Percentiles rank a stretch among this genome's conserved stretches.
Evolutionary conservation across 2,888 invertebrate genomes (phyloP).

Genomic region (Rhimphoctona megacephalus): DNA sequence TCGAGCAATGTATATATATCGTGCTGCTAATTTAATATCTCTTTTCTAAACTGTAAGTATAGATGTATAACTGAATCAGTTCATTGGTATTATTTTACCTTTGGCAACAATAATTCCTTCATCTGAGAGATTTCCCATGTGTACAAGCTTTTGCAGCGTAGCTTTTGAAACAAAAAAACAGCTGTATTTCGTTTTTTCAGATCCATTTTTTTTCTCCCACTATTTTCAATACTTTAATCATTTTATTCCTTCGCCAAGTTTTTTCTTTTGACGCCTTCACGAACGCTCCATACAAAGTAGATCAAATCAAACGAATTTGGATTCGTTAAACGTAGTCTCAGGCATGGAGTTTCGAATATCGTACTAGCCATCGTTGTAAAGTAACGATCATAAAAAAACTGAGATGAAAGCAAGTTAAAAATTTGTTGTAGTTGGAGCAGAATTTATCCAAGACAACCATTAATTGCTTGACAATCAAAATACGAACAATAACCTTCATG

Average conservation of each 20-base stretch:
- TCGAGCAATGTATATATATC: not conserved
- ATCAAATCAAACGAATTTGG: not conserved
- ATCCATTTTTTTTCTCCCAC: too few species aligned
- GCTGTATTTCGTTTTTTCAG: not conserved
- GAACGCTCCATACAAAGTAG: not conserved
- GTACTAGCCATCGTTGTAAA: not conserved
- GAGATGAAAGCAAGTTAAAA: not conserved
- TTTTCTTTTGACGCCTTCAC: not conserved
- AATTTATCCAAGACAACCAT: not conserved
- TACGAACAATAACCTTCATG: not conserved
- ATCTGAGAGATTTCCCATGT: too few species aligned
- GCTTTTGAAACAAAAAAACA: not conserved
- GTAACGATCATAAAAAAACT: not conserved
- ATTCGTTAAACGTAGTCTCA: not conserved
- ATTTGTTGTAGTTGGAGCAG: not conserved
- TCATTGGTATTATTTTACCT: not conserved
- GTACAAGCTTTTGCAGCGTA: too few species aligned
- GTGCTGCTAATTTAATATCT: not conserved
- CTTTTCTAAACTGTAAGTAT: not conserved
- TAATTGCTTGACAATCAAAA: not conserved
- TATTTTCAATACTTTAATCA: not conserved
- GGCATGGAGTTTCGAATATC: too few species aligned
- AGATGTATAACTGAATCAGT: not conserved
- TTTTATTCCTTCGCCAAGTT: not conserved
- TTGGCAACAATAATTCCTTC: too few species aligned